Conservation (phyloP, 2,888 invertebrate genomes). For the Phyllotreta striolata region DNA sequence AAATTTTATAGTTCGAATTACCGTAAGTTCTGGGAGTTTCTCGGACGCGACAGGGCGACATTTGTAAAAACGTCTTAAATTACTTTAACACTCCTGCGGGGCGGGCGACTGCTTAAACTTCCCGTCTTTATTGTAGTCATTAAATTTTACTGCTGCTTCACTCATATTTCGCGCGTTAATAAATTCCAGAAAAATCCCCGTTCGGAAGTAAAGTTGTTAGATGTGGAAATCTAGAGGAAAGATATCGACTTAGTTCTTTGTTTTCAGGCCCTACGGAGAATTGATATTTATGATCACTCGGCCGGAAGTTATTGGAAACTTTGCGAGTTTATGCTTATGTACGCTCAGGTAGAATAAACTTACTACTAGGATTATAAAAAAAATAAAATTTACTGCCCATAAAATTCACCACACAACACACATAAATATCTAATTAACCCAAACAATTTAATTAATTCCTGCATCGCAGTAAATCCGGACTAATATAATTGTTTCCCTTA, state of each 20-base stretch:
- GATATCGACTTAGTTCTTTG: constrained; percentile 30
- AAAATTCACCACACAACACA: too few species aligned
- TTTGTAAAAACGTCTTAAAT: constrained; percentile 45
- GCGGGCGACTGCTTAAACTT: constrained; percentile 36
- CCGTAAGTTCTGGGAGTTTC: neutral
- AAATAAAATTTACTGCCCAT: too few species aligned
- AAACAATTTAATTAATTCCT: too few species aligned
- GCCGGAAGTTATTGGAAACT: constrained; percentile 16
- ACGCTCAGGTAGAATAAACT: constrained; percentile 5
- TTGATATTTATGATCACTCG: constrained; percentile 26
- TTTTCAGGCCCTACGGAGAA: constrained; percentile 23
- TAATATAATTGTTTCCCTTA: too few species aligned
- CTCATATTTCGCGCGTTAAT: constrained; percentile 40
- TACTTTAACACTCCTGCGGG: constrained; percentile 47
- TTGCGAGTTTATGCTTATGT: constrained; percentile 10
- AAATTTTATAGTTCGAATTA: too few species aligned
- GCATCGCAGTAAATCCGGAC: too few species aligned
- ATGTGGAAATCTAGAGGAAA: constrained; percentile 13
- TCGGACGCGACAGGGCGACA: neutral
- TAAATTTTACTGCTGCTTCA: constrained; percentile 46
- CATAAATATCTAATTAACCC: too few species aligned
- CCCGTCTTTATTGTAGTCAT: constrained; percentile 49
- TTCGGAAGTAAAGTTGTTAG: constrained; percentile 35
- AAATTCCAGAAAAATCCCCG: constrained; percentile 37
- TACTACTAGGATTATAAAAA: neutral